Evolutionary conservation across 2,888 invertebrate species (phyloP), one percentile per base, ranked within the genome.

Genomic region (Drosophila anomalata): DNA sequence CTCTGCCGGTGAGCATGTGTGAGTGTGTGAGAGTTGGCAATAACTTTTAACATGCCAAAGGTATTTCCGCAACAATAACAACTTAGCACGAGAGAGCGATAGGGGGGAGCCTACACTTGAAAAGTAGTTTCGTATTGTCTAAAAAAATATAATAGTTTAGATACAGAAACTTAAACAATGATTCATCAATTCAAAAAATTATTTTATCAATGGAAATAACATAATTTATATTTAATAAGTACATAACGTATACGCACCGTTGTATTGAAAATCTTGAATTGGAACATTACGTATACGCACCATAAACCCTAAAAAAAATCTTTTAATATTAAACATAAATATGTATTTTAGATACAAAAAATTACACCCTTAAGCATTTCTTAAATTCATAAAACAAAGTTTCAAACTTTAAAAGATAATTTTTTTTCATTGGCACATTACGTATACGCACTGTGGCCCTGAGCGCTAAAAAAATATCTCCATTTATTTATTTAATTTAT

Each of bases 21-120:
- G 52, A 29, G 51, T 52, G 51, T 51, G 68, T 62, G 67, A 52
- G 76, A 69, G 58, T 68, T 69, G 87, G 74, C 88, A 87, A 87
- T 85, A 87, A 77, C 68, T 85, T 79, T 71, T 33, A 62, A 69
- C 84, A 72, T 73, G 83, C 71, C 74, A 72, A 73, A 78, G 86
- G 76, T 78, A 86, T 80, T 69, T 73, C 75, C 62, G 59, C 65
- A 76, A 59, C 68, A 74, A 70, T 60, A 36, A 44, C 51, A 75
- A 75, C 51, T 72, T 73, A 60, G 70, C 77, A 66, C 75, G 69
- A 33, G 46, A 53, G 17, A 11, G 2, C 12, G 55, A 54, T 24
- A 11, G 44, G 50, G 42, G 62, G 59, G 50, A 44, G 12, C 22
- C 41, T 46, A 69, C 73, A 76, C 47, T 58, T 8, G 52, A 26